phyloP scores from a whole-genome alignment of 2,888 invertebrate species.

The Nesidiocoris tenuis region DNA sequence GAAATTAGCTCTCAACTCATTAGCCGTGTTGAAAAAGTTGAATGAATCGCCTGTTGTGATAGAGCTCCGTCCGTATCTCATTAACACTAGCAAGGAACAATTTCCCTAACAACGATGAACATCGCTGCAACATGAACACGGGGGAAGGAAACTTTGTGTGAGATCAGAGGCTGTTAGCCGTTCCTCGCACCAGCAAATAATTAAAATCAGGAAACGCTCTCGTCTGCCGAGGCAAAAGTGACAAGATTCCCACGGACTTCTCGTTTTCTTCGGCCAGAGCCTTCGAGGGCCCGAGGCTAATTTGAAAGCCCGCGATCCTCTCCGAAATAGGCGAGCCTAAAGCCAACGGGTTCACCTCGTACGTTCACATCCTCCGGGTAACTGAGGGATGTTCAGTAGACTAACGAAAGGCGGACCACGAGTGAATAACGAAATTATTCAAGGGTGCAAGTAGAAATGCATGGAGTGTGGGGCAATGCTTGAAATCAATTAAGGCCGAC shows the following conservation, averaged over 20 bases:
- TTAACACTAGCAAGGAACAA: not conserved
- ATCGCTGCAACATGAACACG: not conserved
- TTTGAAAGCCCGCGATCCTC: conserved; percentile 12
- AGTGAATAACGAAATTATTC: too few relatives aligned
- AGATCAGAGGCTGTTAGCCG: conserved; percentile 13
- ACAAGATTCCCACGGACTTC: conserved; percentile 33
- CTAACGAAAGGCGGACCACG: too few relatives aligned
- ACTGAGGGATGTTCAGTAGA: too few relatives aligned
- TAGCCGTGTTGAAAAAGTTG: not conserved
- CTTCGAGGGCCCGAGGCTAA: conserved; percentile 1
- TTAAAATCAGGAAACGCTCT: conserved; percentile 28
- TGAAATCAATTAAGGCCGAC: too few relatives aligned
- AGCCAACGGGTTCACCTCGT: conserved; percentile 3
- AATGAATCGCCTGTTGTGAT: too few relatives aligned
- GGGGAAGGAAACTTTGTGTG: not conserved
- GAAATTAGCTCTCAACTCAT: not conserved
- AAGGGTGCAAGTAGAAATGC: too few relatives aligned
- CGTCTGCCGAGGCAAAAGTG: conserved; percentile 12
- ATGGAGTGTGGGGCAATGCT: too few relatives aligned
- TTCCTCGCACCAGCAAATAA: conserved; percentile 27
- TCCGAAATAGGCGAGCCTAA: conserved; percentile 13
- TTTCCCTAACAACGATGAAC: not conserved
- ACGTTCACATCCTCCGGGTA: not conserved
- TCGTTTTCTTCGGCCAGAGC: conserved; percentile 16
- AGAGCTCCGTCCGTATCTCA: not conserved